phyloP scores from a whole-genome alignment of 2,888 invertebrate genomes.

The Chymomyza procnemis region DNA sequence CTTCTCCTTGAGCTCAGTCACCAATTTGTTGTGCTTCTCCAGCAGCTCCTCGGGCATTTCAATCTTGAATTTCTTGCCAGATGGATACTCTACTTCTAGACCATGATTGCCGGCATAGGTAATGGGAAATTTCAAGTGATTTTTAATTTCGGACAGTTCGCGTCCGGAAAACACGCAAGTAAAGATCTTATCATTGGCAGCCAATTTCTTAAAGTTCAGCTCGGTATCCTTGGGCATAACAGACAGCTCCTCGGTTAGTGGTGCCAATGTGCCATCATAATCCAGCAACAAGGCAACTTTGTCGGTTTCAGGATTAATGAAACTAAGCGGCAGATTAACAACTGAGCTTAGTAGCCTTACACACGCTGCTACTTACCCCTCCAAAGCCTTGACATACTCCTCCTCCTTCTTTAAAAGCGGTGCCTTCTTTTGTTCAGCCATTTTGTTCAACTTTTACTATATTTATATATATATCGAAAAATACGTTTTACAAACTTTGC shows the following conservation, averaged over 20 bases:
- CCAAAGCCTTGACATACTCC: slow-evolving; percentile 76
- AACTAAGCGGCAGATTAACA: slow-evolving; percentile 53
- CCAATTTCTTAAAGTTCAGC: slow-evolving; percentile 83
- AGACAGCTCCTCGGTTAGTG: slow-evolving; percentile 84
- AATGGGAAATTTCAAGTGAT: slow-evolving; percentile 82
- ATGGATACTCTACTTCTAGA: slow-evolving; percentile 86
- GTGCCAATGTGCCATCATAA: slow-evolving; percentile 88
- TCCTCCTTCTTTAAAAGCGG: slow-evolving; percentile 77
- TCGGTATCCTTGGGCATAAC: slow-evolving; percentile 85
- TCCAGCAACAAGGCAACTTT: slow-evolving; percentile 85
- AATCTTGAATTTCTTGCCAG: slow-evolving; percentile 87
- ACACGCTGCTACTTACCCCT: slow-evolving; percentile 66
- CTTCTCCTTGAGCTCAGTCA: slow-evolving; percentile 84
- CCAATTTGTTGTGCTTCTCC: slow-evolving; percentile 83
- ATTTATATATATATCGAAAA: slow-evolving; percentile 22
- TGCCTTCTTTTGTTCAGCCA: slow-evolving; percentile 79
- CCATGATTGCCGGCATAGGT: slow-evolving; percentile 89
- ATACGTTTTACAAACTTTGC: slow-evolving; percentile 11
- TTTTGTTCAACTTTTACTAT: slow-evolving; percentile 40
- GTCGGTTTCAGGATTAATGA: slow-evolving; percentile 81
- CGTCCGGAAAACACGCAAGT: slow-evolving; percentile 86
- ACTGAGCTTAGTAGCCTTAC: background rate
- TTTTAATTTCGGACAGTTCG: slow-evolving; percentile 85
- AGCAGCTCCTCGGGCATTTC: slow-evolving; percentile 86
- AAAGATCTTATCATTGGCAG: slow-evolving; percentile 85